These are phyloP conservation scores for Arrhopalites spinosus DNA, from an alignment of 2,888 invertebrate genomes.

Conservation along the genomic window DNA sequence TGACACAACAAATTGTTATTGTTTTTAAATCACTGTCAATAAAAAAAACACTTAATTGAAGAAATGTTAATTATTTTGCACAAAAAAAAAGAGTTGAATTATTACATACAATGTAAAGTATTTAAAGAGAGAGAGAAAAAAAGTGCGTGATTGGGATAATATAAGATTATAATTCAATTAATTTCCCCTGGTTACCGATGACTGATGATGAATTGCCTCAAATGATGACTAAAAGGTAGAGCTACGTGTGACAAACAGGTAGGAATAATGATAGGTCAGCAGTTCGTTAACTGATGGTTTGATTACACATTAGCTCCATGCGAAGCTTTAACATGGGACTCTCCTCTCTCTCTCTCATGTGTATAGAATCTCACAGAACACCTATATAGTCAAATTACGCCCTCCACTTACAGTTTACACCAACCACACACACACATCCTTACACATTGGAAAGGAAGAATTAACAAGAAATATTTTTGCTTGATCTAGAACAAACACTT, in stretches of 20 bases:
- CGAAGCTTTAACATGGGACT: background rate
- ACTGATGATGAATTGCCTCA: constrained; percentile 43
- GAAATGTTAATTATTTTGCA: too few species aligned
- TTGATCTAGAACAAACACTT: too few species aligned
- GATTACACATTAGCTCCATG: constrained; percentile 42
- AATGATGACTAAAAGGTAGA: constrained; percentile 38
- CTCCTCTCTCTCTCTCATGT: background rate
- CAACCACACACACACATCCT: background rate
- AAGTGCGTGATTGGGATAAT: constrained; percentile 4
- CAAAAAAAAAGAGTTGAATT: too few species aligned
- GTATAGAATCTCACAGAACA: too few species aligned
- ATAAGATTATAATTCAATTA: constrained; percentile 39
- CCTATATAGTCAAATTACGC: background rate
- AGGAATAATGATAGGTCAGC: constrained; percentile 40
- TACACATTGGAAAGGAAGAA: too few species aligned
- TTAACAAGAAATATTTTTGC: too few species aligned
- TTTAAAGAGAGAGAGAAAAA: too few species aligned
- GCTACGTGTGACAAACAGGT: constrained; percentile 37
- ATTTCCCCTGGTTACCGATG: constrained; percentile 42
- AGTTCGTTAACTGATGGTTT: constrained; percentile 43
- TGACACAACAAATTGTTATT: too few species aligned
- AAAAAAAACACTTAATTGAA: too few species aligned
- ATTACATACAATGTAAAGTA: too few species aligned
- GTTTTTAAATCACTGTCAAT: too few species aligned
- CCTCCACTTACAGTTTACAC: background rate